These are phyloP conservation scores for Drosophila mimetica DNA, from an alignment of 2,888 invertebrate species.

Conservation along the genomic window DNA sequence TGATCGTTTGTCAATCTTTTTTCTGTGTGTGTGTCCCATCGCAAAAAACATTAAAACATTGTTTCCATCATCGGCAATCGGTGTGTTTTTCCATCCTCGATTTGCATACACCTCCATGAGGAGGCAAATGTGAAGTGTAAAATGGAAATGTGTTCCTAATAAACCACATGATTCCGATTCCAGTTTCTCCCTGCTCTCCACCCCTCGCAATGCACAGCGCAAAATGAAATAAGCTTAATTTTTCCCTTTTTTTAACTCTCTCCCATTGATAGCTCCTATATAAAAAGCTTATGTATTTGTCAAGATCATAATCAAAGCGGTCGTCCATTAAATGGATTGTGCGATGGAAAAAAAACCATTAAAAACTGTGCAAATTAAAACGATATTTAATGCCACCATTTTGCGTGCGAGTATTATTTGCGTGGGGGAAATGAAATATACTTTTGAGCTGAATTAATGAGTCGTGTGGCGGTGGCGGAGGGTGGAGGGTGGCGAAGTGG, in stretches of 20 bases:
- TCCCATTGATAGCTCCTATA: no score
- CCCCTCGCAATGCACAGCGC: neutral
- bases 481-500: neutral
- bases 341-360: neutral
- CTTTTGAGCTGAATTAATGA: conserved; percentile 49
- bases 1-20: no score
- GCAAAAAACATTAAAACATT: conserved; percentile 6
- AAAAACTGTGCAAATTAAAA: conserved; percentile 10
- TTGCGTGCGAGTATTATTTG: conserved; percentile 3
- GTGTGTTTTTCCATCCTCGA: neutral
- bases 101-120: conserved; percentile 18
- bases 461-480: no score
- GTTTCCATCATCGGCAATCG: conserved; percentile 1
- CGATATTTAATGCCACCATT: conserved; percentile 11
- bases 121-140: conserved; percentile 6
- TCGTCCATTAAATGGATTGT: neutral
- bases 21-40: neutral
- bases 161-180: neutral
- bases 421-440: conserved; percentile 18
- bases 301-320: conserved; percentile 19
- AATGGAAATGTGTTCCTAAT: conserved; percentile 22
- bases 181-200: neutral
- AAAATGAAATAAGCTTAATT: no score
- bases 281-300: conserved; percentile 11
- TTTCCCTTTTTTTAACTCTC: no score